These are phyloP conservation scores for Cephus pulcher DNA, from an alignment of 2,888 invertebrate genomes.

Conservation along the genomic window DNA sequence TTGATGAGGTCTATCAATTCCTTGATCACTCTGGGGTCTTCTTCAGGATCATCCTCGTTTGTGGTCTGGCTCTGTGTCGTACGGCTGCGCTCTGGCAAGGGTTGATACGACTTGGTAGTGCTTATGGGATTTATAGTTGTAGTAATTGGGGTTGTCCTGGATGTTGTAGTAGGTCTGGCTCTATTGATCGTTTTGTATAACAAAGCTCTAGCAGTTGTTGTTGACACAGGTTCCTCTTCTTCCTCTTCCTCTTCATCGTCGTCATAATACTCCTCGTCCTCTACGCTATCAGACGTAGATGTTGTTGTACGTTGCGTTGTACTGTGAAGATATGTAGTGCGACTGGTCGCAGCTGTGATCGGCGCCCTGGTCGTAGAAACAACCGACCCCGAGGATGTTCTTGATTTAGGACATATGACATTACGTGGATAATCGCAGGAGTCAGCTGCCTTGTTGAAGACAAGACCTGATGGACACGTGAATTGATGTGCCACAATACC, in stretches of 20 bases:
- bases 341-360: slow-evolving; percentile 65
- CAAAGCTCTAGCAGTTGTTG: slow-evolving; percentile 52
- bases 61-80: slow-evolving; percentile 19
- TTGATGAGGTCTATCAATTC: slow-evolving; percentile 86
- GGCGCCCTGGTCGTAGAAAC: slow-evolving; percentile 67
- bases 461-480: slow-evolving; percentile 91
- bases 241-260: slow-evolving; percentile 67
- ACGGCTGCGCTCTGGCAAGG: slow-evolving; percentile 32
- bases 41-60: slow-evolving; percentile 69
- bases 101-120: slow-evolving; percentile 28
- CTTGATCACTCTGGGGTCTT: slow-evolving; percentile 83
- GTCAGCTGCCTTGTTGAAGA: slow-evolving; percentile 91
- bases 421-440: slow-evolving; percentile 93
- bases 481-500: slow-evolving; percentile 94
- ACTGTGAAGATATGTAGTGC: slow-evolving; percentile 65
- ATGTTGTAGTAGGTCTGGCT: slow-evolving; percentile 52
- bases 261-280: slow-evolving; percentile 66
- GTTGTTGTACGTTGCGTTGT: slow-evolving; percentile 68
- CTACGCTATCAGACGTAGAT: slow-evolving; percentile 65
- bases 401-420: slow-evolving; percentile 80
- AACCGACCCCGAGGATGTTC: slow-evolving; percentile 67
- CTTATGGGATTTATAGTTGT: slow-evolving; percentile 49
- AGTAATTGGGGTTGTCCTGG: slow-evolving; percentile 54
- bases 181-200: slow-evolving; percentile 60
- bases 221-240: slow-evolving; percentile 58